These are phyloP conservation scores for Hylaea fasciaria DNA, from an alignment of 2,888 invertebrate species.

Conservation along the genomic window DNA sequence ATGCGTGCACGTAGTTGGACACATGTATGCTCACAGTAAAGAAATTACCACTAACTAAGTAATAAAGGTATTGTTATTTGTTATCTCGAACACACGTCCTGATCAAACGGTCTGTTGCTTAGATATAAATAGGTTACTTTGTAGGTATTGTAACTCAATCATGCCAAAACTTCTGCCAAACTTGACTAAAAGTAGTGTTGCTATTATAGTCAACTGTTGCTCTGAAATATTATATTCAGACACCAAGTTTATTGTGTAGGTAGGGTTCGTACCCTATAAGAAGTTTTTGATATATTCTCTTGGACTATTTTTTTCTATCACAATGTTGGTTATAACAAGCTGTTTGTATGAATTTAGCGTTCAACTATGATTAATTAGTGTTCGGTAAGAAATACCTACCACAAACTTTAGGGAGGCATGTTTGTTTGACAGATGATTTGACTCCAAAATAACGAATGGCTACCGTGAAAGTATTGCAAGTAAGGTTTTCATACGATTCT, in stretches of 20 bases:
- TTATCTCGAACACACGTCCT: background rate
- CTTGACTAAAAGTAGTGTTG: conserved; percentile 5
- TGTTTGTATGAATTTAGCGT: conserved; percentile 7
- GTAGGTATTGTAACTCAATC: conserved; percentile 12
- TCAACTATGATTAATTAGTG: background rate
- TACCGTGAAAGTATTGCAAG: too few species aligned
- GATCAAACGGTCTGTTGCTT: background rate
- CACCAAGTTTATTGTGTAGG: conserved; percentile 13
- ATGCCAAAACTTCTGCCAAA: conserved; percentile 18
- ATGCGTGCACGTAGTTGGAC: too few species aligned
- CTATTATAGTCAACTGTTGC: conserved; percentile 22
- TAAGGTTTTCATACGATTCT: too few species aligned
- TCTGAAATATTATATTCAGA: conserved; percentile 14
- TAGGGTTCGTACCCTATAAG: too few species aligned
- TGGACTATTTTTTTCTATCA: conserved; percentile 13
- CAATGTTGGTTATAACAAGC: conserved; percentile 18
- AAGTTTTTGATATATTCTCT: conserved; percentile 25
- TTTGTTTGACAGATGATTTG: too few species aligned
- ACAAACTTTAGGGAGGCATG: too few species aligned
- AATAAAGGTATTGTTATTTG: too few species aligned
- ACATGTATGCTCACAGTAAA: too few species aligned
- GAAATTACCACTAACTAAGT: too few species aligned
- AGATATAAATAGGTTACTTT: conserved; percentile 5
- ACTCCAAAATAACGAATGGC: background rate
- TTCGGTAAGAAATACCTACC: background rate